Percentiles rank a stretch among this genome's conserved stretches.
These are phyloP conservation scores for Platyrinchus mystaceus DNA, from an alignment of 2,797 vertebrate genomes.

Conservation along the genomic window DNA sequence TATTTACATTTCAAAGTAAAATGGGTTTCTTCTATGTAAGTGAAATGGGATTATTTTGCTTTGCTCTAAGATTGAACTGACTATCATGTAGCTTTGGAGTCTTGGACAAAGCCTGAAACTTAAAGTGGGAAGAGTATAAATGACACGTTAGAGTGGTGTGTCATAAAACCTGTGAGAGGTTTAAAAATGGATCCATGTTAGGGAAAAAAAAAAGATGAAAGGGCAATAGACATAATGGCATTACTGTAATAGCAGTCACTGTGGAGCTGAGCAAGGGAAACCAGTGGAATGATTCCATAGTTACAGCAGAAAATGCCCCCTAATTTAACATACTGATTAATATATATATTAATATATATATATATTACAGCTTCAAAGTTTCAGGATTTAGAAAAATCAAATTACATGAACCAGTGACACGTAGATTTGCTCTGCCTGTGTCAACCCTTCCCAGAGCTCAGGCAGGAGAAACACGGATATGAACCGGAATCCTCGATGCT, in stretches of 20 bases:
- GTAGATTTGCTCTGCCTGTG: not conserved
- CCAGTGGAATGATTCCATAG: not conserved
- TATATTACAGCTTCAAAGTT: not conserved
- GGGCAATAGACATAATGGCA: not conserved
- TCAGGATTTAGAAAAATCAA: not conserved
- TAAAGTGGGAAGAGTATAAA: not conserved
- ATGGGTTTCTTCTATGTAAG: not conserved
- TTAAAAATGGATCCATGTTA: constrained; percentile 24
- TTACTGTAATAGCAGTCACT: not conserved
- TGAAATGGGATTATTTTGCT: constrained; percentile 35
- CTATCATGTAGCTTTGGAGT: not conserved
- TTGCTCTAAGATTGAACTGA: not conserved
- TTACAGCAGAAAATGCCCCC: constrained; percentile 5
- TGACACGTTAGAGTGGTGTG: not conserved
- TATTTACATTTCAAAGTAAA: constrained; percentile 30
- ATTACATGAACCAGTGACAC: not conserved
- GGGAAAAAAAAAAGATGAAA: not conserved
- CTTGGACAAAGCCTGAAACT: constrained; percentile 4
- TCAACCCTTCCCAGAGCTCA: not conserved
- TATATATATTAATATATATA: not conserved
- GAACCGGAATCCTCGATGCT: not conserved
- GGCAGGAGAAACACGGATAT: not conserved
- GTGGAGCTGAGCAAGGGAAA: not conserved
- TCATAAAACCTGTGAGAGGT: not conserved
- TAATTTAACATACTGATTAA: not conserved